Conservation (phyloP, 1,140 invertebrate species). For the Panulirus ornatus region DNA sequence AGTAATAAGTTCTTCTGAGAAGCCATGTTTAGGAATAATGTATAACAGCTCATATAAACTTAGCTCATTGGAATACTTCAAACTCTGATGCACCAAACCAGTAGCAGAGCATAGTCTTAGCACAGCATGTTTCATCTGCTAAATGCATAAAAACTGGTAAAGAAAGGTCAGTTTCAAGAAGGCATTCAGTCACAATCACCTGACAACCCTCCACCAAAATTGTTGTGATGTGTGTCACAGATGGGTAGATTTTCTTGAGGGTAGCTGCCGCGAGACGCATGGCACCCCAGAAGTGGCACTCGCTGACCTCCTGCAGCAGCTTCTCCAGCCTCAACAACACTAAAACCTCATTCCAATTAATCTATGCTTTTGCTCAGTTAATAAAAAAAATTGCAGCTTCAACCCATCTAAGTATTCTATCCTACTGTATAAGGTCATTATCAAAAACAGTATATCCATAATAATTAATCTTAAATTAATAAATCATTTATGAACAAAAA, state of each 20-base stretch:
- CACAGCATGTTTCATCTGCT: not conserved
- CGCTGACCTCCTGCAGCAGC: conserved; percentile 52
- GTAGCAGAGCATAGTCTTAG: conserved; percentile 37
- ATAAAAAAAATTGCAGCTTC: not conserved
- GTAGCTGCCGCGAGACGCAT: conserved; percentile 54
- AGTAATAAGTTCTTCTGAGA: not conserved
- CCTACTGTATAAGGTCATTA: no score
- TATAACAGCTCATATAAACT: not conserved
- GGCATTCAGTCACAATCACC: conserved; percentile 54
- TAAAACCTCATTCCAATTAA: conserved; percentile 57
- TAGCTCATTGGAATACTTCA: not conserved
- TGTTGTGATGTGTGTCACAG: conserved; percentile 59
- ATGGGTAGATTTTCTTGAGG: conserved; percentile 57
- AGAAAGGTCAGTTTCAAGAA: conserved; percentile 2
- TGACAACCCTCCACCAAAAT: conserved; percentile 67
- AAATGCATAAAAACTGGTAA: conserved; percentile 9
- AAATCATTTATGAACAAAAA: no score
- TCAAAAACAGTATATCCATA: not conserved
- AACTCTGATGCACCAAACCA: conserved; percentile 21
- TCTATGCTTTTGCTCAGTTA: not conserved
- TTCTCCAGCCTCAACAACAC: conserved; percentile 56
- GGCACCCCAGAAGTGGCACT: conserved; percentile 62
- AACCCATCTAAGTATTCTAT: not conserved
- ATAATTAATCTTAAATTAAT: no score
- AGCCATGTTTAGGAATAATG: not conserved